These are phyloP conservation scores for Lepidurus apus DNA, from an alignment of 1,140 invertebrate genomes.

Conservation along the genomic window DNA sequence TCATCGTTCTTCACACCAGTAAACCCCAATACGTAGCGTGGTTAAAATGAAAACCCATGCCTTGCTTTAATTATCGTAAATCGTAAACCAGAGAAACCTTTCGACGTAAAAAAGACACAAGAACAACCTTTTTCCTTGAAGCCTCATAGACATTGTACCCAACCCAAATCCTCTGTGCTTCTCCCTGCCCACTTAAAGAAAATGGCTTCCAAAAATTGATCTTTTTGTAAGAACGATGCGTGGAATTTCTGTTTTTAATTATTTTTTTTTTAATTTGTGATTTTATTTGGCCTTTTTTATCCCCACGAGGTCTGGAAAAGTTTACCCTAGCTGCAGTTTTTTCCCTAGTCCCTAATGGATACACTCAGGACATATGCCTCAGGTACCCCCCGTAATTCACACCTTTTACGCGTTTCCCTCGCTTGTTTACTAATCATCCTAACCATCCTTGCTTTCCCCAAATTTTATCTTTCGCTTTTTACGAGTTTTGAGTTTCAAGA, in stretches of 20 bases:
- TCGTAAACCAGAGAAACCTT: neutral
- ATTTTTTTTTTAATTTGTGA: neutral
- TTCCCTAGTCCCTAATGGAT: neutral
- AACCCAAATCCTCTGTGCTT: too few relatives aligned
- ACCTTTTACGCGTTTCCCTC: neutral
- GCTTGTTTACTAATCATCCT: neutral
- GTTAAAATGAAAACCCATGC: constrained; percentile 12
- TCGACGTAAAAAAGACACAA: neutral
- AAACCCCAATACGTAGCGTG: constrained; percentile 14
- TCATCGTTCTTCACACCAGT: neutral
- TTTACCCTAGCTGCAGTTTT: neutral
- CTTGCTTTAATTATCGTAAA: constrained; percentile 13
- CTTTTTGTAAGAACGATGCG: neutral
- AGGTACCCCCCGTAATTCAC: neutral
- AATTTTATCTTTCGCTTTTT: neutral
- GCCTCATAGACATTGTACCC: too few relatives aligned
- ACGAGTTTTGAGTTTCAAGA: neutral
- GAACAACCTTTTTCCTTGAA: neutral
- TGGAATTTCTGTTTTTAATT: neutral
- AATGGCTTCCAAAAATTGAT: neutral
- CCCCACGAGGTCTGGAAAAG: too few relatives aligned
- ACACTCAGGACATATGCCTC: constrained; percentile 21
- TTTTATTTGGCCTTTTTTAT: too few relatives aligned
- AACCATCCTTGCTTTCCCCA: neutral
- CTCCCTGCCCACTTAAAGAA: neutral